phyloP scores from a whole-genome alignment of 2,797 vertebrate species.

The Thaleichthys pacificus region DNA sequence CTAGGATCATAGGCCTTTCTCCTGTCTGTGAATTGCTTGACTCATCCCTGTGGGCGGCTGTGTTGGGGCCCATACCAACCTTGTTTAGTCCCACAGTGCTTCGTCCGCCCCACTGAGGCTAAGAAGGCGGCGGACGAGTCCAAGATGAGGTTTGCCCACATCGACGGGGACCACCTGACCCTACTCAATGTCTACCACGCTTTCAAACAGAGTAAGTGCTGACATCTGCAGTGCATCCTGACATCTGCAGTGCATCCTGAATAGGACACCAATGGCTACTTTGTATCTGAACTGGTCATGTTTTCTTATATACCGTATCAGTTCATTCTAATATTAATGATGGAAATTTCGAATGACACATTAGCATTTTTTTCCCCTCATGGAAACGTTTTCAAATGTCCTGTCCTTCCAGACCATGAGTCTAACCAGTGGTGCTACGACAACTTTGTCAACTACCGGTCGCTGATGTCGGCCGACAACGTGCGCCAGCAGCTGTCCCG shows the following conservation, averaged over 20 bases:
- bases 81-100: conserved; percentile 99
- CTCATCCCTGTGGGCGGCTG: conserved; percentile 99
- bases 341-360: too few relatives aligned
- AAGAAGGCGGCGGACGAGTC: conserved; percentile 99
- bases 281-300: conserved; percentile 18
- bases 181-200: conserved; percentile 99
- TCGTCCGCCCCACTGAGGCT: conserved; percentile 97
- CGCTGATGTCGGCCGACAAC: conserved; percentile 99
- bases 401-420: conserved; percentile 87
- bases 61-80: conserved; percentile 99
- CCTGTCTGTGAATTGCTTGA: conserved; percentile 95
- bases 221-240: conserved; percentile 18
- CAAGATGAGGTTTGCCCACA: conserved; percentile 99
- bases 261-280: too few relatives aligned
- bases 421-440: conserved; percentile 99
- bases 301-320: background rate
- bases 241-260: conserved; percentile 25
- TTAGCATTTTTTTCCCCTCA: too few relatives aligned
- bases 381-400: too few relatives aligned
- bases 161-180: conserved; percentile 99
- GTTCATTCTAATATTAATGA: background rate
- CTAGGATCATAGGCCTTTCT: conserved; percentile 96
- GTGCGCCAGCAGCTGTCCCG: conserved; percentile 96
- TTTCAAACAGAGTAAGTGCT: conserved; percentile 97
- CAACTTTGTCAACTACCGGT: conserved; percentile 99